phyloP scores from a whole-genome alignment of 2,113 vertebrate species.

The Cheilinus undulatus region DNA sequence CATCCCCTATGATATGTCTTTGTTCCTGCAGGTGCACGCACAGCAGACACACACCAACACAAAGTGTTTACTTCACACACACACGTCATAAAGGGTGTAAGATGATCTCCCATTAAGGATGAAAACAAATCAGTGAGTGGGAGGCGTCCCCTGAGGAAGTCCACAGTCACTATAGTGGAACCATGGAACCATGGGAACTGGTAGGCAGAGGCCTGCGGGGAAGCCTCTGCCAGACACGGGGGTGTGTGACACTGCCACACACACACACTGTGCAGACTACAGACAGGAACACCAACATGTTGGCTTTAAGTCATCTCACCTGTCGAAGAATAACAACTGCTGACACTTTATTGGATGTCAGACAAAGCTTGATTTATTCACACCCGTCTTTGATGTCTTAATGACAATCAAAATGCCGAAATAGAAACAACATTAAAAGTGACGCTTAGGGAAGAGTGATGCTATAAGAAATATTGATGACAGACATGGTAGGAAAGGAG shows the following conservation, averaged over 20 bases:
- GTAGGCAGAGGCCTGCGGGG: constrained; percentile 61
- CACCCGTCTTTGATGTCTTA: not conserved
- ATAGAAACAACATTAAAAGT: constrained; percentile 31
- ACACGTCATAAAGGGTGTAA: constrained; percentile 70
- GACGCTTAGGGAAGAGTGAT: not conserved
- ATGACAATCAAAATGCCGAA: constrained; percentile 22
- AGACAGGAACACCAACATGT: constrained; percentile 21
- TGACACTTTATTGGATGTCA: constrained; percentile 35
- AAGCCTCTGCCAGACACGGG: constrained; percentile 56
- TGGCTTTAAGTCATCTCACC: constrained; percentile 34
- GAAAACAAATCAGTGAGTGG: constrained; percentile 82
- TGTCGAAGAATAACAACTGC: constrained; percentile 50
- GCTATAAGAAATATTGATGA: not conserved
- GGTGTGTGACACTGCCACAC: constrained; percentile 55
- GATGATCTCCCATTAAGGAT: constrained; percentile 78
- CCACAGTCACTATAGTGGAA: constrained; percentile 66
- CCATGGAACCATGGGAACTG: constrained; percentile 81
- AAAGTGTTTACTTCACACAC: constrained; percentile 67
- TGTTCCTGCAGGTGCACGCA: constrained; percentile 51
- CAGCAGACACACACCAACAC: constrained; percentile 27
- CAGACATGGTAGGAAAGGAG: constrained; percentile 3
- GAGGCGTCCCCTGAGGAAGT: constrained; percentile 77
- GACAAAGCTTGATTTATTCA: constrained; percentile 34
- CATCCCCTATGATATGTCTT: constrained; percentile 10
- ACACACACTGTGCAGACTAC: not conserved